A percentile compares a stretch with the other conserved stretches of the same genome.
phyloP scores from a whole-genome alignment of 2,888 invertebrate species.

The Furcula furcula region DNA sequence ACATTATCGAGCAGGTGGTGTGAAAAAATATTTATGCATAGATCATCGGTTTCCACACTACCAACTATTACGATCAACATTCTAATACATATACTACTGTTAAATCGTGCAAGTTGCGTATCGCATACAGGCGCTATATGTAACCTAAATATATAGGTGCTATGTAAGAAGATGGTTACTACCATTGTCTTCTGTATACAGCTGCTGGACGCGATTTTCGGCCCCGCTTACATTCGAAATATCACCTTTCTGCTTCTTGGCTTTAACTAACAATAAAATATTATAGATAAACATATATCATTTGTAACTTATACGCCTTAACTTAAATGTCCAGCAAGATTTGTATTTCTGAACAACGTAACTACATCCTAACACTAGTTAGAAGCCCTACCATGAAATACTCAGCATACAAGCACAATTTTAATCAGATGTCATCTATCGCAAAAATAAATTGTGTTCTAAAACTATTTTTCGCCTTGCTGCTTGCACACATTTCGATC shows the following conservation, averaged over 20 bases:
- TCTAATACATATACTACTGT: background rate
- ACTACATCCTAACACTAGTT: too few species aligned
- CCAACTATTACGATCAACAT: background rate
- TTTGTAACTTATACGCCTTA: slow-evolving; percentile 12
- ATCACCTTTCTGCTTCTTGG: slow-evolving; percentile 73
- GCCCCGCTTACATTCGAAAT: slow-evolving; percentile 59
- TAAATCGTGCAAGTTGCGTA: background rate
- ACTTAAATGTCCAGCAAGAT: slow-evolving; percentile 13
- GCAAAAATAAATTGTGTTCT: too few species aligned
- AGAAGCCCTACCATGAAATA: too few species aligned
- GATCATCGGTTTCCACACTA: background rate
- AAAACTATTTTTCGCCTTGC: too few species aligned
- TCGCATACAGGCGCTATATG: too few species aligned
- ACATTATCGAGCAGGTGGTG: too few species aligned
- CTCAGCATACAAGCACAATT: too few species aligned
- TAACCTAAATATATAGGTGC: too few species aligned
- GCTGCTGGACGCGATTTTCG: slow-evolving; percentile 51
- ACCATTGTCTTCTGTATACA: slow-evolving; percentile 62
- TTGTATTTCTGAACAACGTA: too few species aligned
- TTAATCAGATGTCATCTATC: too few species aligned
- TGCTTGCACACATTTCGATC: background rate
- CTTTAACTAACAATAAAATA: slow-evolving; percentile 69
- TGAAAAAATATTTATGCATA: background rate
- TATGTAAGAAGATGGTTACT: slow-evolving; percentile 40
- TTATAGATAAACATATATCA: slow-evolving; percentile 22